Evolutionary conservation across 2,113 vertebrate species (phyloP).

Genomic region (Lonchura striata): DNA sequence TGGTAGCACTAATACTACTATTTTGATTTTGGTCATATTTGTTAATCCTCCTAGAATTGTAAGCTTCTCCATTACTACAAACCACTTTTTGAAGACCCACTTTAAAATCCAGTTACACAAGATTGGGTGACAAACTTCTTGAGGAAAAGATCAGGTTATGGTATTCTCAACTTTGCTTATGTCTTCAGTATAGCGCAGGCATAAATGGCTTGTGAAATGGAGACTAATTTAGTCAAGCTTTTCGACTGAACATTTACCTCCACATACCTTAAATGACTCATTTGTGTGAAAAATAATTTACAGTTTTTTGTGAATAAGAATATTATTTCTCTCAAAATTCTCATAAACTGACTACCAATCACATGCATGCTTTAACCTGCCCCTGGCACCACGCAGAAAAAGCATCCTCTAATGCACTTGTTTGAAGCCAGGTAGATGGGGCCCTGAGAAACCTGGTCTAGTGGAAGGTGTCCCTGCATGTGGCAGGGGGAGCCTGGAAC

Average conservation of each 20-base stretch:
- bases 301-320: neutral
- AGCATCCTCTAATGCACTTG: neutral
- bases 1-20: neutral
- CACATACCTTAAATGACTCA: neutral
- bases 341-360: neutral
- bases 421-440: neutral
- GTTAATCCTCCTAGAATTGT: neutral
- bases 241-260: neutral
- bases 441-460: neutral
- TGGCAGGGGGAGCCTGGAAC: neutral
- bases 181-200: neutral
- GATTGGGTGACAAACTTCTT: neutral
- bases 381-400: neutral
- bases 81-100: neutral
- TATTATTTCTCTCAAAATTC: neutral
- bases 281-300: neutral
- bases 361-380: fast-evolving
- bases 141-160: neutral
- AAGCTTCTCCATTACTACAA: neutral
- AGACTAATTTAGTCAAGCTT: neutral
- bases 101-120: neutral
- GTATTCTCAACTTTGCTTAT: neutral
- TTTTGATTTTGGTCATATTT: neutral
- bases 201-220: neutral
- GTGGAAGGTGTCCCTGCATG: neutral